A percentile compares a stretch with the other conserved stretches of the same genome.
Conservation (phyloP, 2,888 invertebrate species). For the Catocala nupta region DNA sequence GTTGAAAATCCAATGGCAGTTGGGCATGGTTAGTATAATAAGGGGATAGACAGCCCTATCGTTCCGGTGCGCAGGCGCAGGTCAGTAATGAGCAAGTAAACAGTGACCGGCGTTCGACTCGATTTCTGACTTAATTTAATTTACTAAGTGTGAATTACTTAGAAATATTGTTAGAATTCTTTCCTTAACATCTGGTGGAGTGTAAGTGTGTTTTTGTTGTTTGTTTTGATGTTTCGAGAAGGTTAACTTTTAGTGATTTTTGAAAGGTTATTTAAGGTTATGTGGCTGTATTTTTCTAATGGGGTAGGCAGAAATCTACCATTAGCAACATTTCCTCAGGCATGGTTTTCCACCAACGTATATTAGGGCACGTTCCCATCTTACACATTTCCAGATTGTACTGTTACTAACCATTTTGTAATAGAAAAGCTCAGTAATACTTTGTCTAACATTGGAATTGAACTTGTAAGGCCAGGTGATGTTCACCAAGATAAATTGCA, state of each 20-base stretch:
- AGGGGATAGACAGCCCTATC: slow-evolving; percentile 76
- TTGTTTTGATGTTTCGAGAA: slow-evolving; percentile 12
- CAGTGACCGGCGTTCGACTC: slow-evolving; percentile 55
- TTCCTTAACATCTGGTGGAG: slow-evolving; percentile 51
- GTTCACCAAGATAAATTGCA: too few relatives aligned
- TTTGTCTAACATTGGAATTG: too few relatives aligned
- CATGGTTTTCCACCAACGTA: too few relatives aligned
- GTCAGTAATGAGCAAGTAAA: slow-evolving; percentile 76
- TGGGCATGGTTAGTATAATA: slow-evolving; percentile 33
- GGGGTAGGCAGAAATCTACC: too few relatives aligned
- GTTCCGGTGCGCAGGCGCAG: slow-evolving; percentile 76
- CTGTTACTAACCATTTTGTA: too few relatives aligned
- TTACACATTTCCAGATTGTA: too few relatives aligned
- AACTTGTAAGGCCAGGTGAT: too few relatives aligned
- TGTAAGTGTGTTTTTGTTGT: slow-evolving; percentile 20
- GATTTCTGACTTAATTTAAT: slow-evolving; percentile 60
- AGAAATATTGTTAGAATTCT: slow-evolving; percentile 54
- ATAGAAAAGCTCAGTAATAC: too few relatives aligned
- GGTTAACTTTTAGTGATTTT: slow-evolving; percentile 4
- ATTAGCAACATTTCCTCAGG: too few relatives aligned
- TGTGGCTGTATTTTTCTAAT: neutral
- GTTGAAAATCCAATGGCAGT: slow-evolving; percentile 2
- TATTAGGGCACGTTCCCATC: too few relatives aligned
- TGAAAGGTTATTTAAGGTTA: slow-evolving; percentile 4
- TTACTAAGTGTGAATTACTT: slow-evolving; percentile 60